Evolutionary conservation across 1,140 invertebrate genomes (phyloP).

Genomic region (Saxidomus purpurata): DNA sequence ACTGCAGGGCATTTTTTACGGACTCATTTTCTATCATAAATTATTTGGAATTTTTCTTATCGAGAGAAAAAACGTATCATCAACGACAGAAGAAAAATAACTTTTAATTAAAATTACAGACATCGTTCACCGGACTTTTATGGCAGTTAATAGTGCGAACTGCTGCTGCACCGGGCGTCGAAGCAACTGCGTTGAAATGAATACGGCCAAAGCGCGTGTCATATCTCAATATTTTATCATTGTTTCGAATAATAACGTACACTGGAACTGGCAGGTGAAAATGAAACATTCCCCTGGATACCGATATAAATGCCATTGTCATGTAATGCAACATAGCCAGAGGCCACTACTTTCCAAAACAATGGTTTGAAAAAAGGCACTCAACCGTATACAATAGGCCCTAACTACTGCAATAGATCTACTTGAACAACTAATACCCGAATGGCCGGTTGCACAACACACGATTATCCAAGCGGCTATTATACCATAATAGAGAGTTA

Average conservation of each 20-base stretch:
- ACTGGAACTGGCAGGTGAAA: constrained; percentile 36
- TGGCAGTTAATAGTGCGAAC: neutral
- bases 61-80: too few species aligned
- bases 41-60: too few species aligned
- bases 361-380: neutral
- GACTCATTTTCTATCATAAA: too few species aligned
- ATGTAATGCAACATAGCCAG: neutral
- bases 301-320: neutral
- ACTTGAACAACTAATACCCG: too few species aligned
- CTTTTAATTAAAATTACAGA: neutral
- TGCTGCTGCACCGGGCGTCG: neutral
- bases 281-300: constrained; percentile 23
- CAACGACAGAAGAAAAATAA: too few species aligned
- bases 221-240: constrained; percentile 36
- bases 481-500: too few species aligned
- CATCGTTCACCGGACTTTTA: neutral
- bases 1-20: too few species aligned
- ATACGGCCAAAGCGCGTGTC: neutral
- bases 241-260: constrained; percentile 12
- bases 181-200: neutral
- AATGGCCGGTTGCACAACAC: too few species aligned
- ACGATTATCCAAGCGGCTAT: too few species aligned
- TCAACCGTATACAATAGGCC: too few species aligned
- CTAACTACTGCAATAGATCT: too few species aligned
- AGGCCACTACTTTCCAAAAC: neutral